A percentile compares a stretch with the other conserved stretches of the same genome.
These are phyloP conservation scores for Corythoichthys intestinalis DNA, from an alignment of 2,113 vertebrate genomes.

Conservation along the genomic window DNA sequence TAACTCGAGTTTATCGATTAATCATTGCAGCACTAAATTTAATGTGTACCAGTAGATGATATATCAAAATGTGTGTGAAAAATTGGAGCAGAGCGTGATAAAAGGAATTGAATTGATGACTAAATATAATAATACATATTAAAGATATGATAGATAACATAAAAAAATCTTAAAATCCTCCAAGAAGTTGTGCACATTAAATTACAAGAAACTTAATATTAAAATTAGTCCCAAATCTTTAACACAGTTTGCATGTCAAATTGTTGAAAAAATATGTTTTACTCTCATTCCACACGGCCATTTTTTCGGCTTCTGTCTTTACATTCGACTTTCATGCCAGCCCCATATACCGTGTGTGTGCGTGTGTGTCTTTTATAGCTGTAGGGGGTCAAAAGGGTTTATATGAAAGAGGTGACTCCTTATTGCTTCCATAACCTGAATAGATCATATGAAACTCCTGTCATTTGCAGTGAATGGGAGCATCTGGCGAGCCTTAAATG, in stretches of 20 bases:
- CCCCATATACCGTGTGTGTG: conserved; percentile 14
- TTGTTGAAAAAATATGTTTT: background rate
- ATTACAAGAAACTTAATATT: background rate
- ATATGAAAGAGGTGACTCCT: conserved; percentile 59
- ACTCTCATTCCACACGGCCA: conserved; percentile 14
- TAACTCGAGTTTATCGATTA: too few relatives aligned
- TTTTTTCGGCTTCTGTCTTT: conserved; percentile 19
- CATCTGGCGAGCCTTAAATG: conserved; percentile 64
- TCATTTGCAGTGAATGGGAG: conserved; percentile 66
- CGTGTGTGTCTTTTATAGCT: conserved; percentile 50
- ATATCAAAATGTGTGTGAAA: too few relatives aligned
- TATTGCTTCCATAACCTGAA: conserved; percentile 67
- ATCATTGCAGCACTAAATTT: too few relatives aligned
- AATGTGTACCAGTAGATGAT: too few relatives aligned
- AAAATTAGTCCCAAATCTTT: background rate
- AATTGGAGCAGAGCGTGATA: too few relatives aligned
- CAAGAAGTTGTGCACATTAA: background rate
- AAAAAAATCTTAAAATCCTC: background rate
- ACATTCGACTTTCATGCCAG: conserved; percentile 13
- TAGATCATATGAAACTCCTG: conserved; percentile 61
- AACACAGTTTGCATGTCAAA: background rate
- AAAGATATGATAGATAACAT: too few relatives aligned
- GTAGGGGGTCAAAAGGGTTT: conserved; percentile 59
- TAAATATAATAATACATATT: too few relatives aligned
- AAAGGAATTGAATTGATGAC: too few relatives aligned